These are phyloP conservation scores for Drosophila seguyi DNA, from an alignment of 1,140 invertebrate species.

Conservation along the genomic window DNA sequence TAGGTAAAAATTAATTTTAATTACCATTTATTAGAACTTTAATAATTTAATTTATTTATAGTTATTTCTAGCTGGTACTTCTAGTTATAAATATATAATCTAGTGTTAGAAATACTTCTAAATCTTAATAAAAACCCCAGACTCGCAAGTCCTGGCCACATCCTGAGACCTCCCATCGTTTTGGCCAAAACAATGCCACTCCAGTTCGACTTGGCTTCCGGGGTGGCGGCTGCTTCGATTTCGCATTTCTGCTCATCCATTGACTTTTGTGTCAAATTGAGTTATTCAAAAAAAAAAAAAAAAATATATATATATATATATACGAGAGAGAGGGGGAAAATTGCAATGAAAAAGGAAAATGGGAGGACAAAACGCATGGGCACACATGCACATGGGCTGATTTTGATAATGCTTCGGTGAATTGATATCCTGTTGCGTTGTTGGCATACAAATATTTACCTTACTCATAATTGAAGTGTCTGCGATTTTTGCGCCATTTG, in stretches of 20 bases:
- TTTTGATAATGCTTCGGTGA: conserved; percentile 70
- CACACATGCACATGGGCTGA: conserved; percentile 58
- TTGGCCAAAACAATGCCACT: conserved; percentile 45
- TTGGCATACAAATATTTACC: conserved; percentile 84
- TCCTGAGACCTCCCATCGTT: conserved; percentile 18
- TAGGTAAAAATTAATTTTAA: too few relatives aligned
- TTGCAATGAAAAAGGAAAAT: conserved; percentile 37
- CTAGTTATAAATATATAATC: too few relatives aligned
- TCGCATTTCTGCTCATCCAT: conserved; percentile 63
- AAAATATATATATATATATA: too few relatives aligned
- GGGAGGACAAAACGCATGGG: conserved; percentile 17
- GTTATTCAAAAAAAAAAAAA: conserved; percentile 64
- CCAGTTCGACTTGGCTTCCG: conserved; percentile 63
- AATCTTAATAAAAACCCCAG: neutral
- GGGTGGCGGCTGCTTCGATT: conserved; percentile 67
- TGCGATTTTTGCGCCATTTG: conserved; percentile 75
- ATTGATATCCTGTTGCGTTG: conserved; percentile 85
- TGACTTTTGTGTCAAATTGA: conserved; percentile 81
- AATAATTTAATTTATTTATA: too few relatives aligned
- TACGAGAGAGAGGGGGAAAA: conserved; percentile 21
- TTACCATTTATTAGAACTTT: too few relatives aligned
- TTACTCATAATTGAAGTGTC: conserved; percentile 83
- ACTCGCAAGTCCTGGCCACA: neutral
- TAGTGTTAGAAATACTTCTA: too few relatives aligned
- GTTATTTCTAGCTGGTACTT: too few relatives aligned